A percentile compares a stretch with the other conserved stretches of the same genome.
phyloP scores from a whole-genome alignment of 2,888 invertebrate species.

The Tyria jacobaeae region DNA sequence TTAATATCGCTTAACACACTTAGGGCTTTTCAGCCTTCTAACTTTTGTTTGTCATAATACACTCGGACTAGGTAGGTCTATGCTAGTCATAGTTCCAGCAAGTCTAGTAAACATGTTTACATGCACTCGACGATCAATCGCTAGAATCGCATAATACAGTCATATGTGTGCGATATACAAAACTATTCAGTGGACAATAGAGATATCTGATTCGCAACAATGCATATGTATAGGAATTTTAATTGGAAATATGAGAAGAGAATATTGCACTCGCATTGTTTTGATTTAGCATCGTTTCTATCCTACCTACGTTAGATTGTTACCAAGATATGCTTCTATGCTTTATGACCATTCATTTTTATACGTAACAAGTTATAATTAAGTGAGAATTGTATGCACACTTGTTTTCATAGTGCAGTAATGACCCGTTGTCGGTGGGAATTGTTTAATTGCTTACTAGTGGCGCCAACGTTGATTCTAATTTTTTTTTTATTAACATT shows the following conservation, averaged over 20 bases:
- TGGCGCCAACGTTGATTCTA: constrained; percentile 19
- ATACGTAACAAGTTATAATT: constrained; percentile 62
- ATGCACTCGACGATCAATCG: constrained; percentile 61
- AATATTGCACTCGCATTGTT: constrained; percentile 62
- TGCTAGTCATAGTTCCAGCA: constrained; percentile 24
- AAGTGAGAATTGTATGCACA: constrained; percentile 51
- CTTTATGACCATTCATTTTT: constrained; percentile 66
- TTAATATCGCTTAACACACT: background rate
- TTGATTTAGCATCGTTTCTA: constrained; percentile 69
- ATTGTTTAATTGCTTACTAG: constrained; percentile 33
- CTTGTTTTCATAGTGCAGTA: constrained; percentile 37
- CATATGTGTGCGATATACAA: constrained; percentile 60
- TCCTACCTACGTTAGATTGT: constrained; percentile 59
- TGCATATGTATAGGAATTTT: constrained; percentile 80
- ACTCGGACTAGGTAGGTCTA: constrained; percentile 4
- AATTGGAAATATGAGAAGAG: constrained; percentile 81
- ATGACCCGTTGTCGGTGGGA: constrained; percentile 31
- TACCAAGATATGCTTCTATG: constrained; percentile 55
- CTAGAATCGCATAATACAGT: constrained; percentile 73
- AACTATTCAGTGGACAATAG: constrained; percentile 80
- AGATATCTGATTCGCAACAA: constrained; percentile 80
- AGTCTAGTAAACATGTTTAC: constrained; percentile 59
- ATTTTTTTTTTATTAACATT: constrained; percentile 24
- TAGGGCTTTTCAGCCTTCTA: background rate
- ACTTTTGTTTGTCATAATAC: background rate